Percentiles rank a stretch among this genome's conserved stretches.
Conservation (phyloP, 2,888 invertebrate species). For the Lingula anatina region DNA sequence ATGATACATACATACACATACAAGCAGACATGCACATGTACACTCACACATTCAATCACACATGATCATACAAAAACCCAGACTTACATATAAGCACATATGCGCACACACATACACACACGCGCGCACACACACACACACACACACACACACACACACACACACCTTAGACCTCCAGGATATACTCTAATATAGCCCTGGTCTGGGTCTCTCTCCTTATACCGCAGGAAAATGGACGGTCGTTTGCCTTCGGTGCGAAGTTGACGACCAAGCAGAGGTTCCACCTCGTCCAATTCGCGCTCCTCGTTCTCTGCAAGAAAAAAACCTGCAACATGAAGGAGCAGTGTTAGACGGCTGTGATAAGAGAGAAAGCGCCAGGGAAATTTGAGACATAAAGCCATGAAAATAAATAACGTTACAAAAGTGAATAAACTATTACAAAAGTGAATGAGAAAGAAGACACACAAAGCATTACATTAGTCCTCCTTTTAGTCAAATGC, state of each 20-base stretch:
- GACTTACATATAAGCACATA: too few relatives aligned
- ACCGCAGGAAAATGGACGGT: constrained; percentile 90
- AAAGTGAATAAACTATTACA: not conserved
- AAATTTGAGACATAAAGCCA: not conserved
- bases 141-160: too few relatives aligned
- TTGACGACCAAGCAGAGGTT: constrained; percentile 66
- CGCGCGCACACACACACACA: too few relatives aligned
- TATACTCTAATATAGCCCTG: constrained; percentile 89
- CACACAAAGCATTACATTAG: too few relatives aligned
- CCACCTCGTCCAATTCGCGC: constrained; percentile 77
- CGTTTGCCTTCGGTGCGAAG: constrained; percentile 80
- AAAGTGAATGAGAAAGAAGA: too few relatives aligned
- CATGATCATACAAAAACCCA: too few relatives aligned
- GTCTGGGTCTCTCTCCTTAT: constrained; percentile 79
- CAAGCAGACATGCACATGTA: too few relatives aligned
- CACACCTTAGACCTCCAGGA: constrained; percentile 76
- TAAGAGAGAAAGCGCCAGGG: not conserved
- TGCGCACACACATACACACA: too few relatives aligned
- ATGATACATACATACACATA: too few relatives aligned
- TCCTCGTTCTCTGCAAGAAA: constrained; percentile 58
- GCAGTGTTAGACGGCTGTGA: too few relatives aligned
- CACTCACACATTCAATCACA: too few relatives aligned
- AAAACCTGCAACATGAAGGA: not conserved
- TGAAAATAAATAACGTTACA: not conserved
- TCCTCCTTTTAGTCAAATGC: too few relatives aligned